A percentile compares a stretch with the other conserved stretches of the same genome.
Evolutionary conservation across 1,140 invertebrate genomes (phyloP).

Genomic region (Cephus cinctus): DNA sequence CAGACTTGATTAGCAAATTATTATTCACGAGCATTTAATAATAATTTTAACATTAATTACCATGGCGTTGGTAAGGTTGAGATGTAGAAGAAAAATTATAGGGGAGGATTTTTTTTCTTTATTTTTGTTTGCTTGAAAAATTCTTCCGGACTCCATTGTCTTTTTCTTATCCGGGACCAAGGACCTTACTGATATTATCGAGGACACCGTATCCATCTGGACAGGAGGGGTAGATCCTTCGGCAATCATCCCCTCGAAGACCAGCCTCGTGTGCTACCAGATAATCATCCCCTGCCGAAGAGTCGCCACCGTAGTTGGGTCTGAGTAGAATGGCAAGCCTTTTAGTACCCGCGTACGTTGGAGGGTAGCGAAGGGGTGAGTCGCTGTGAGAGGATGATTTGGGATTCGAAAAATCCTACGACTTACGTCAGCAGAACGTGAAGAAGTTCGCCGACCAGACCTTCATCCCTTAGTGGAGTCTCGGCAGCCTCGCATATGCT

Average conservation of each 20-base stretch:
- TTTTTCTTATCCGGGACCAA: no score
- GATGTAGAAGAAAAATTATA: no score
- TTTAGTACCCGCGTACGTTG: no score
- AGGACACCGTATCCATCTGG: constrained; percentile 44
- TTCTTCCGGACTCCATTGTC: no score
- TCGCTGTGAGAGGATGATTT: no score
- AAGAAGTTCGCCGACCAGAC: constrained; percentile 55
- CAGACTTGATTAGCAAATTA: no score
- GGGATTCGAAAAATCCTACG: no score
- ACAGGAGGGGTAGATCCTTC: constrained; percentile 38
- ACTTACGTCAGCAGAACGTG: constrained; percentile 57
- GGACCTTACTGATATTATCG: no score
- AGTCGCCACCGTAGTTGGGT: constrained; percentile 38
- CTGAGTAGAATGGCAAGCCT: constrained; percentile 21
- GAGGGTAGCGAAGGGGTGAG: no score
- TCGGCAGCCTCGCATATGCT: constrained; percentile 54
- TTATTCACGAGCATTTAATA: no score
- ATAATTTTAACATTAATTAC: no score
- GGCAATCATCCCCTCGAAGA: constrained; percentile 40
- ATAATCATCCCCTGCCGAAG: constrained; percentile 38
- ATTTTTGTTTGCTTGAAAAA: constrained; percentile 18
- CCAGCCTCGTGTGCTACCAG: constrained; percentile 39
- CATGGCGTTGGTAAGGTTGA: no score
- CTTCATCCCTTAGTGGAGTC: constrained; percentile 48
- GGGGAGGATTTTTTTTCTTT: not conserved